phyloP scores from a whole-genome alignment of 2,888 invertebrate genomes.

The Eurytoma californica region DNA sequence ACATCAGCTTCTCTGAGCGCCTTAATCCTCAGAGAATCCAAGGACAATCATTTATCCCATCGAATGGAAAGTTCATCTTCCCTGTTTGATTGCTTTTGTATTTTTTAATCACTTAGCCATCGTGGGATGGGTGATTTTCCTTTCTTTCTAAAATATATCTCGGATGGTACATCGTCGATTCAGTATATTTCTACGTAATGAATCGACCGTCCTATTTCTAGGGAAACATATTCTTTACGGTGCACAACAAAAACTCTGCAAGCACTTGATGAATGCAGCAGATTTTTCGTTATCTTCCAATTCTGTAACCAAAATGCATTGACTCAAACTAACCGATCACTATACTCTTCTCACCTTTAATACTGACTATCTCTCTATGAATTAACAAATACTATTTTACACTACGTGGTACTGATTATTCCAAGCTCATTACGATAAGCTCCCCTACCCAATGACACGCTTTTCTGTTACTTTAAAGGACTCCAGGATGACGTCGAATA shows the following conservation, averaged over 20 bases:
- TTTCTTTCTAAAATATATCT: background rate
- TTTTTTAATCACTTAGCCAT: background rate
- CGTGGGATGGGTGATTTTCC: conserved; percentile 31
- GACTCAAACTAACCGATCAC: conserved; percentile 30
- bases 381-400: conserved; percentile 18
- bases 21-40: background rate
- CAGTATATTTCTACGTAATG: background rate
- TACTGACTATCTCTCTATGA: background rate
- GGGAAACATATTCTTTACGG: background rate
- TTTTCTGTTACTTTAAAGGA: conserved; percentile 35
- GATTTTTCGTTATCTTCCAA: conserved; percentile 26
- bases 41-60: conserved; percentile 33
- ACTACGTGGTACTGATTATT: background rate
- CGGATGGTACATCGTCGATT: background rate
- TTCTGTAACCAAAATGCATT: background rate
- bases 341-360: conserved; percentile 23
- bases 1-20: conserved; percentile 9
- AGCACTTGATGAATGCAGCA: too few relatives aligned
- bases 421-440: background rate
- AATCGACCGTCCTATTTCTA: background rate
- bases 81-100: background rate
- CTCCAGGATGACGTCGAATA: conserved; percentile 19
- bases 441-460: conserved; percentile 8
- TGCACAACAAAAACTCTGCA: conserved; percentile 25
- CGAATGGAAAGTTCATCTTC: background rate